phyloP scores from a whole-genome alignment of 2,113 vertebrate species.

The Anguilla japonica region DNA sequence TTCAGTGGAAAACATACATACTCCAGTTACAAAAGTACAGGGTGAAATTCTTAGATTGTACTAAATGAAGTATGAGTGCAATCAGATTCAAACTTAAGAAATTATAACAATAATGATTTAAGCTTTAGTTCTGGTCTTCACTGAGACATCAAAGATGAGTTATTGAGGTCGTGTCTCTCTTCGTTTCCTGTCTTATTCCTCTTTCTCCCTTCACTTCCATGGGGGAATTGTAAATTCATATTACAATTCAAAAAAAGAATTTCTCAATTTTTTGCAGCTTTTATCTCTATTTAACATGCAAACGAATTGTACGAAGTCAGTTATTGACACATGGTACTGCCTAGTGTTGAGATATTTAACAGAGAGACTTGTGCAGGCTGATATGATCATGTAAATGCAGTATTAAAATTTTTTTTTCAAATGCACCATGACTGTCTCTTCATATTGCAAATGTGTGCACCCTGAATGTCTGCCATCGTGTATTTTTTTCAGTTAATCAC shows the following conservation, averaged over 20 bases:
- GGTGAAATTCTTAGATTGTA: neutral
- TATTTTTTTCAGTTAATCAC: neutral
- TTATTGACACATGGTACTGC: conserved; percentile 35
- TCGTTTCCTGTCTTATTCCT: neutral
- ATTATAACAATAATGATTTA: neutral
- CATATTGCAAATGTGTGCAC: neutral
- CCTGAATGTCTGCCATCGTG: neutral
- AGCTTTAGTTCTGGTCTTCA: neutral
- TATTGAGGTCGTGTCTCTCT: neutral
- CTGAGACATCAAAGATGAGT: neutral
- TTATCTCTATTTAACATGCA: conserved; percentile 63
- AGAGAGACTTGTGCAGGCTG: conserved; percentile 2
- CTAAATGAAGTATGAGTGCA: neutral
- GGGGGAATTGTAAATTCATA: conserved; percentile 55
- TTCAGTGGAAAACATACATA: neutral
- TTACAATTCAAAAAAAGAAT: conserved; percentile 60
- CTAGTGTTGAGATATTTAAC: conserved; percentile 41
- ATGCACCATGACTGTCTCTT: neutral
- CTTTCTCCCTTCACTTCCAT: conserved; percentile 37
- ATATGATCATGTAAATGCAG: neutral
- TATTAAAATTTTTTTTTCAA: neutral
- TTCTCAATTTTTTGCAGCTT: conserved; percentile 12
- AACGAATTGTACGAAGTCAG: conserved; percentile 51
- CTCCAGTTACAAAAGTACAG: neutral
- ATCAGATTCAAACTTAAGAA: neutral